phyloP scores from a whole-genome alignment of 2,888 invertebrate genomes.

The Lordiphosa andalusiaca region DNA sequence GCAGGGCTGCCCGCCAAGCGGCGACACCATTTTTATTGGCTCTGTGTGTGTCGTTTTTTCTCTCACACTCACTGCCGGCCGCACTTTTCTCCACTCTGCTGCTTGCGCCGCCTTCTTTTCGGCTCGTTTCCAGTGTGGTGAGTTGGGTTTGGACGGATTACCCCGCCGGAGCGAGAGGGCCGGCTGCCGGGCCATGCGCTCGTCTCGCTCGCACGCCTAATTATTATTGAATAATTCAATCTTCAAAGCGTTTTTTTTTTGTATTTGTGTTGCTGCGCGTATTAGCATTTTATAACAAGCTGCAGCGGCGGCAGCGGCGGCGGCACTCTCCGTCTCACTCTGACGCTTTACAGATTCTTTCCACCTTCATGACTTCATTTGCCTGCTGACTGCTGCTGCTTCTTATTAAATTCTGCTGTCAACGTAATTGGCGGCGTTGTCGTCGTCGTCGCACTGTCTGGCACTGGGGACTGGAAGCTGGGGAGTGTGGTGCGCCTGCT shows the following conservation, averaged over 20 bases:
- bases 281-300: slow-evolving; percentile 75
- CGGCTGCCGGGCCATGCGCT: slow-evolving; percentile 4
- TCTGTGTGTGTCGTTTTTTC: slow-evolving; percentile 32
- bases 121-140: slow-evolving; percentile 67
- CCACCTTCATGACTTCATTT: slow-evolving; percentile 66
- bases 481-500: slow-evolving; percentile 2
- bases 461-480: slow-evolving; percentile 16
- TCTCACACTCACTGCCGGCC: slow-evolving; percentile 11
- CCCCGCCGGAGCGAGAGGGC: slow-evolving; percentile 27
- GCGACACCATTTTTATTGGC: slow-evolving; percentile 76
- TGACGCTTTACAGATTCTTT: slow-evolving; percentile 56
- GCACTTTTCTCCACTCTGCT: slow-evolving; percentile 45
- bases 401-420: slow-evolving; percentile 70
- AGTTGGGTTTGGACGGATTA: slow-evolving; percentile 25
- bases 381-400: slow-evolving; percentile 40
- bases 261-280: slow-evolving; percentile 60
- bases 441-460: slow-evolving; percentile 60
- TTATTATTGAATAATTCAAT: slow-evolving; percentile 76
- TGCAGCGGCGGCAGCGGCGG: slow-evolving; percentile 51
- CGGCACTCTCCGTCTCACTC: slow-evolving; percentile 49
- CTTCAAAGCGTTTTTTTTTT: slow-evolving; percentile 68
- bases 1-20: slow-evolving; percentile 9
- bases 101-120: slow-evolving; percentile 73
- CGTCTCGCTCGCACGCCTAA: slow-evolving; percentile 64
- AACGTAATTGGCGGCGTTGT: slow-evolving; percentile 71